Conservation (phyloP, 2,797 vertebrate species). For the Telmatherina bonti region DNA sequence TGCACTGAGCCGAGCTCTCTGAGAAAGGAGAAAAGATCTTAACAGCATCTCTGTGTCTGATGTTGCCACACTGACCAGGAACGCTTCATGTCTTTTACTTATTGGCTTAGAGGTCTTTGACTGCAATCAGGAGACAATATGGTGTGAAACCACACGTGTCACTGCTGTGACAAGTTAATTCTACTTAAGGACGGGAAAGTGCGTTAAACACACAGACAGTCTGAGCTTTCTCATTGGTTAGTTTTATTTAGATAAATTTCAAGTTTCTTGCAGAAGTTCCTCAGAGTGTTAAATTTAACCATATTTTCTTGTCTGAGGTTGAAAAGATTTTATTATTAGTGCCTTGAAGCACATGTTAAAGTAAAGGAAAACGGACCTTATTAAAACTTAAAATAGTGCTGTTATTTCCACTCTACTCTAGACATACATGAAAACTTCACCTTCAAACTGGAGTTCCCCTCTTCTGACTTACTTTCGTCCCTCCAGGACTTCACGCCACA, state of each 20-base stretch:
- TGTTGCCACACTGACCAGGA: neutral
- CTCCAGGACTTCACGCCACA: slow-evolving; percentile 30
- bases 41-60: neutral
- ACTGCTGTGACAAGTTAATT: slow-evolving; percentile 8
- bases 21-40: neutral
- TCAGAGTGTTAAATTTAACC: too few species aligned
- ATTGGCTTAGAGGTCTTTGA: neutral
- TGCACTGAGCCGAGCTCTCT: neutral
- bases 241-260: neutral
- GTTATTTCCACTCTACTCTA: neutral
- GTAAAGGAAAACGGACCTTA: neutral
- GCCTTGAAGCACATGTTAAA: neutral
- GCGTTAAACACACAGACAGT: neutral
- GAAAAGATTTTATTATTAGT: neutral
- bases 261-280: neutral
- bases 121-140: neutral
- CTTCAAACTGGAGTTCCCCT: slow-evolving; percentile 49
- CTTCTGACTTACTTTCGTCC: slow-evolving; percentile 39
- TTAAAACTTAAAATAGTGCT: neutral
- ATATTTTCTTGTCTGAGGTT: neutral
- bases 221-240: neutral
- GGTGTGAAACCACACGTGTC: slow-evolving; percentile 25
- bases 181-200: neutral
- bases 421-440: slow-evolving; percentile 9
- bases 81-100: neutral